These are phyloP conservation scores for Mastomys natalensis DNA, from an alignment of 2,113 vertebrate genomes.

Conservation along the genomic window DNA sequence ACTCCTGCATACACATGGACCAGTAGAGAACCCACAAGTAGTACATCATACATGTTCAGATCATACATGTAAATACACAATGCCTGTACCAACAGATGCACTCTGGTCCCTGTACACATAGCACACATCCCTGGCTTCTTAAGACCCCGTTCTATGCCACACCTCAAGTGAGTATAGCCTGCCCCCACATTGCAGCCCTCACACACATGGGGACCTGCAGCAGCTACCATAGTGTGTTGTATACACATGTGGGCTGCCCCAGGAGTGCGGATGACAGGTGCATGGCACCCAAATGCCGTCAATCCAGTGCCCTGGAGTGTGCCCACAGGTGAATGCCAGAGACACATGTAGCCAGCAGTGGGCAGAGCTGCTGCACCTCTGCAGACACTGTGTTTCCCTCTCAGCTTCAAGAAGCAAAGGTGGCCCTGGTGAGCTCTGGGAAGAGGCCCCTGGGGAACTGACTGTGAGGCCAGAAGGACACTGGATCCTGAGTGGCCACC, in stretches of 20 bases:
- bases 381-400: fast-evolving
- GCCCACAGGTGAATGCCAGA: conserved; percentile 27
- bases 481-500: not conserved
- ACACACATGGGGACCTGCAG: not conserved
- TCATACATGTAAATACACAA: not conserved
- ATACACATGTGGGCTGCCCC: not conserved
- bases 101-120: not conserved
- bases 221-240: not conserved
- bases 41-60: not conserved
- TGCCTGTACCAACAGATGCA: not conserved
- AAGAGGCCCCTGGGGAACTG: not conserved
- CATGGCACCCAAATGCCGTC: not conserved
- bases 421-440: not conserved
- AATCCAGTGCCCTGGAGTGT: not conserved
- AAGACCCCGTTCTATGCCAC: not conserved
- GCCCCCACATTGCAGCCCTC: conserved; percentile 24
- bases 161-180: not conserved
- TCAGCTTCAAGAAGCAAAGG: not conserved
- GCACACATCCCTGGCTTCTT: not conserved
- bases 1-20: not conserved
- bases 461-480: not conserved
- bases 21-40: not conserved
- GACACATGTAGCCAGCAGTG: fast-evolving
- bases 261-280: not conserved
- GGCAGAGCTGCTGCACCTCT: not conserved